Conservation (phyloP, 2,888 invertebrate species). For the Stenolophus ochropezus region DNA sequence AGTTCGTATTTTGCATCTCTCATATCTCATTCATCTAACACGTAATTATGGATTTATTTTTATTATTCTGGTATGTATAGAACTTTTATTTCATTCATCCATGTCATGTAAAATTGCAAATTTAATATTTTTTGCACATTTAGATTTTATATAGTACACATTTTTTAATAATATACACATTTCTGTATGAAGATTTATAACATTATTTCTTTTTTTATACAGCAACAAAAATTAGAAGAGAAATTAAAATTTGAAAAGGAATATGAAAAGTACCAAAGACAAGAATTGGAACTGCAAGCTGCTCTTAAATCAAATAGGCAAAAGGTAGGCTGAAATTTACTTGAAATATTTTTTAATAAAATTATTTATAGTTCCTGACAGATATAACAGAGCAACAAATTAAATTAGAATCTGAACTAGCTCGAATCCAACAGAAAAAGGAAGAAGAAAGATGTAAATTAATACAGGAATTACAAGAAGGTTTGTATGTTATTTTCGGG, state of each 20-base stretch:
- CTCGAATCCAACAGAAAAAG: constrained; percentile 80
- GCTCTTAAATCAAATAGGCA: constrained; percentile 79
- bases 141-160: constrained; percentile 43
- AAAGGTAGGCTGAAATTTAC: constrained; percentile 70
- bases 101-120: constrained; percentile 4
- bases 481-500: constrained; percentile 66
- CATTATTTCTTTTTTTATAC: constrained; percentile 64
- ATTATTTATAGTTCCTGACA: constrained; percentile 72
- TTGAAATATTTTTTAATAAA: not conserved
- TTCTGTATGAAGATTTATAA: constrained; percentile 7
- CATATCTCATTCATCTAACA: constrained; percentile 38
- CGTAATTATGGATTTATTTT: constrained; percentile 47
- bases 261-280: constrained; percentile 78
- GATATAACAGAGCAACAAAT: constrained; percentile 79
- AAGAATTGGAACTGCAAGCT: constrained; percentile 80
- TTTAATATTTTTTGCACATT: constrained; percentile 52
- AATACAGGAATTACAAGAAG: constrained; percentile 77
- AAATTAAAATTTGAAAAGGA: constrained; percentile 78
- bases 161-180: constrained; percentile 4
- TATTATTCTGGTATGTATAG: constrained; percentile 51
- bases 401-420: constrained; percentile 80
- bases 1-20: constrained; percentile 60
- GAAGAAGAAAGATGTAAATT: constrained; percentile 79
- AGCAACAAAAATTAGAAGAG: constrained; percentile 76
- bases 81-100: constrained; percentile 53